phyloP scores from a whole-genome alignment of 35 echinoderm and acorn worm genomes.

The Amphiura filiformis region DNA sequence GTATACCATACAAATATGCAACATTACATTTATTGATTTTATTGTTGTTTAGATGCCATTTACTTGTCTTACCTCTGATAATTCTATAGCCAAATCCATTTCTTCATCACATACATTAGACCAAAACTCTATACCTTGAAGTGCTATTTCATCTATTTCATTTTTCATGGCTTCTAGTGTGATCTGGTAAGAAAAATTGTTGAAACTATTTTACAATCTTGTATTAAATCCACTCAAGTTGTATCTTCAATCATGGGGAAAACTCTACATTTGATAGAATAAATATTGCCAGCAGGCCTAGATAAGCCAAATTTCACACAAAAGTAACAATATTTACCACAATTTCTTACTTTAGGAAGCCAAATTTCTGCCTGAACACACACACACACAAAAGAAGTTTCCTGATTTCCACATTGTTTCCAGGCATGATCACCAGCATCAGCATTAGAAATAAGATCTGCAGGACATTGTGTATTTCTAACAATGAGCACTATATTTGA shows the following conservation, averaged over 20 bases:
- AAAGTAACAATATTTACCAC: too few relatives aligned
- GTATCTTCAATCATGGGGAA: background rate
- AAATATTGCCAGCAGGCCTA: background rate
- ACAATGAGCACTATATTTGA: too few relatives aligned
- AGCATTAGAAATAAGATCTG: too few relatives aligned
- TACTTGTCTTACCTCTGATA: conserved; percentile 77
- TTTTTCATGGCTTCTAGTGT: conserved; percentile 96
- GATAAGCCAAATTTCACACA: background rate
- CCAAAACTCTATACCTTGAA: conserved; percentile 99
- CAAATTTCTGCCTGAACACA: too few relatives aligned
- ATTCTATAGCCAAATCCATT: conserved; percentile 95
- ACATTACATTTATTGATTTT: too few relatives aligned
- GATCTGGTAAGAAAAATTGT: too few relatives aligned
- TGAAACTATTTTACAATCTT: conserved; percentile 15
- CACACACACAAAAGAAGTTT: too few relatives aligned
- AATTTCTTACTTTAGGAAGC: background rate
- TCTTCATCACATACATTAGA: conserved; percentile 99
- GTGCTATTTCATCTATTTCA: conserved; percentile 79
- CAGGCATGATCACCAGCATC: too few relatives aligned
- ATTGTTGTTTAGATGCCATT: too few relatives aligned
- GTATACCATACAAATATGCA: too few relatives aligned
- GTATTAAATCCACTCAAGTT: background rate
- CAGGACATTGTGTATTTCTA: too few relatives aligned
- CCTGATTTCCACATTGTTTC: too few relatives aligned
- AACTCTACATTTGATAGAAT: background rate